A percentile compares a stretch with the other conserved stretches of the same genome.
Evolutionary conservation across 2,113 vertebrate species (phyloP).

Genomic region (Leucoraja erinaceus): DNA sequence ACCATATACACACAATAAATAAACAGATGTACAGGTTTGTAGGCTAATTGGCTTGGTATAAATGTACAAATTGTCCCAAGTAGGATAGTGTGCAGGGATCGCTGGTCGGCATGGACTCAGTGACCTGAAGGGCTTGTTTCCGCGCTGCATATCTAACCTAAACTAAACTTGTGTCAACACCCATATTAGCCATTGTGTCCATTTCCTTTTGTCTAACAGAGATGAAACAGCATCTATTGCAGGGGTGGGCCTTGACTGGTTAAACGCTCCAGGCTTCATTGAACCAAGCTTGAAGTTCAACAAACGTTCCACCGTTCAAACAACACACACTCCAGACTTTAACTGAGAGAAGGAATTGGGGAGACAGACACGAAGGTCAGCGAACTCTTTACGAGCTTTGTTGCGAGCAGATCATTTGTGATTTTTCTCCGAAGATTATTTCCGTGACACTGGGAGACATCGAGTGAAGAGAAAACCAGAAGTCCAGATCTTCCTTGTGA

Average conservation of each 20-base stretch:
- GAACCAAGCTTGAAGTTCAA: background rate
- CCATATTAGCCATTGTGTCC: background rate
- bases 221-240: background rate
- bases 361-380: background rate
- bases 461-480: background rate
- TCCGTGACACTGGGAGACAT: background rate
- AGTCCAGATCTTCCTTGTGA: no score
- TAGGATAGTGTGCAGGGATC: no score
- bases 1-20: no score
- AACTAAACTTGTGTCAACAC: background rate
- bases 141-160: no score
- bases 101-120: no score
- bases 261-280: background rate
- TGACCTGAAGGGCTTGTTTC: no score
- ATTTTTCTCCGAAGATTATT: background rate
- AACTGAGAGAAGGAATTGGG: background rate
- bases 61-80: no score
- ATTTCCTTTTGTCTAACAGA: conserved; percentile 14
- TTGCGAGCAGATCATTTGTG: background rate
- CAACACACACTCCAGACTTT: background rate
- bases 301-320: no score
- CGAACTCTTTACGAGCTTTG: background rate
- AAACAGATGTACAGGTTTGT: no score
- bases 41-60: no score
- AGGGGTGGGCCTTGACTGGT: background rate